phyloP scores from a whole-genome alignment of 2,113 vertebrate genomes.

The Sturnira hondurensis region DNA sequence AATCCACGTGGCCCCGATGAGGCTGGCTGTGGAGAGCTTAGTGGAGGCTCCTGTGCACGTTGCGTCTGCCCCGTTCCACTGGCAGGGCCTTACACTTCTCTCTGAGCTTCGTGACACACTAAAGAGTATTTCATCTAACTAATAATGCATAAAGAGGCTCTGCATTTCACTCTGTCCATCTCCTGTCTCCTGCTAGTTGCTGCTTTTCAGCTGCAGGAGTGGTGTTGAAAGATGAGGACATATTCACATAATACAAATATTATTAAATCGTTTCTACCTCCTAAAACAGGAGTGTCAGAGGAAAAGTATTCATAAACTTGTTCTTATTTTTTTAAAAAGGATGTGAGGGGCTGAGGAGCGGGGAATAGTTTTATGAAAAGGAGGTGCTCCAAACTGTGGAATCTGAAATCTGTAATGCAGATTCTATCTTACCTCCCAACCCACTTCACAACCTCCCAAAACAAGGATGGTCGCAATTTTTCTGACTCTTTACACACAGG shows the following conservation, averaged over 20 bases:
- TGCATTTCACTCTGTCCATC: background rate
- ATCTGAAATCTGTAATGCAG: background rate
- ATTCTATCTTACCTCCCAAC: background rate
- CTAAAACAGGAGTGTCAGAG: background rate
- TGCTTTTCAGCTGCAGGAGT: background rate
- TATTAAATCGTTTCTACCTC: background rate
- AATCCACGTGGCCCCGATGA: background rate
- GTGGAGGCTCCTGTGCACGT: background rate
- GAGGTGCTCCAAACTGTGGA: background rate
- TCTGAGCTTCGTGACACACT: background rate
- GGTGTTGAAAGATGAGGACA: background rate
- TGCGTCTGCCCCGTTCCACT: background rate
- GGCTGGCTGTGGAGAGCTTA: background rate
- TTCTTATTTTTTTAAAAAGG: background rate
- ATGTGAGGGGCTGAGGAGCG: background rate
- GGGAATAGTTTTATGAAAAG: background rate
- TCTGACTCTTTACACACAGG: background rate
- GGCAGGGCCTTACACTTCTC: background rate
- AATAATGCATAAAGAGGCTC: background rate
- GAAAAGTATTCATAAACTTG: background rate
- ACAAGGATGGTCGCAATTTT: background rate
- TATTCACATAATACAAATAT: background rate
- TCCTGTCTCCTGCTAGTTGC: background rate
- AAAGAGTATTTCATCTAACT: too few species aligned
- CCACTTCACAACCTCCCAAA: background rate